Evolutionary conservation across 2,113 vertebrate genomes (phyloP), one percentile per base, ranked within the genome.

Genomic region (Menidia beryllina): DNA sequence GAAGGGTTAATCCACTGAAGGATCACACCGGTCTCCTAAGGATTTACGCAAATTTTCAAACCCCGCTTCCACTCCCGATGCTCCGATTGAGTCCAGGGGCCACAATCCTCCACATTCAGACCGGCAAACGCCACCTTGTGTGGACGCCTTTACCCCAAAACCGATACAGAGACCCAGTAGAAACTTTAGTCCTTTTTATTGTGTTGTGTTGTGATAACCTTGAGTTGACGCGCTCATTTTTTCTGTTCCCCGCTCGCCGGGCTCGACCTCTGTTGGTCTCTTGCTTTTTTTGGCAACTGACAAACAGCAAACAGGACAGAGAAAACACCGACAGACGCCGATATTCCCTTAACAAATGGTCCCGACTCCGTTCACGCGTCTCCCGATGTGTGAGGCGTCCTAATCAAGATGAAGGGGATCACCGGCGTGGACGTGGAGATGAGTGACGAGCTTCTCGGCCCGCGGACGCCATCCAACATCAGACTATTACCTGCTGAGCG

Each of bases 401-500:
- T 85, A 77, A 88, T 87, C 78, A 77, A 86, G 86, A 91, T 79
- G 69, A 81, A 86, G 75, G 71, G 57, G 58, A 59, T 78, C 81
- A 68, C 90, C 69, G 72, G 71, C 75, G 36, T 56, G 52, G 60
- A 36, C 67, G 41, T 45, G 27, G 54, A 85, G 88, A 84, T 77
- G 79, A 85, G 89, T 67, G 72, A 86, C 89, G 89, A 84, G 56
- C 87, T 65, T 64, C 69, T 80, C 3, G 26, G 19, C 49, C n/a
- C 24, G 72, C 38, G 72, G 74, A 79, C 74, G 43, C 74, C 74
- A 77, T 75, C 66, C 81, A 75, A 79, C 83, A 75, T 75, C 82
- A 86, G 79, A 75, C 87, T 84, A 87, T 90, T 89, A 90, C 86
- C 83, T 76, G 86, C 82, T 70, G 85, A 88, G 88, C 71, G 88